A percentile compares a stretch with the other conserved stretches of the same genome.
phyloP scores from a whole-genome alignment of 2,797 vertebrate species.

The Lacerta bilineata region DNA sequence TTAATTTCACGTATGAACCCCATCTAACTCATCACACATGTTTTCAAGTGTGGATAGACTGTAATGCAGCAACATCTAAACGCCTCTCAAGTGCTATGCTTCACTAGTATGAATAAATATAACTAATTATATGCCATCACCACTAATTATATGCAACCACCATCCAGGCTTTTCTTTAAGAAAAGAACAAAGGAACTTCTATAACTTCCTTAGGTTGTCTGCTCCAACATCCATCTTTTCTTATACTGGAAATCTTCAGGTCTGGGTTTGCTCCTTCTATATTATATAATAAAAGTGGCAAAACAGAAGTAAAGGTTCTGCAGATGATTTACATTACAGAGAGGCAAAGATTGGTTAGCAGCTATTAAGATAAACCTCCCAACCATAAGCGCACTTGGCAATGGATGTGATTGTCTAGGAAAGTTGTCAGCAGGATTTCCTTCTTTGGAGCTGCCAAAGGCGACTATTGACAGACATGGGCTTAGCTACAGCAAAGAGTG shows the following conservation, averaged over 20 bases:
- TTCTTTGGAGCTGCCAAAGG: conserved; percentile 14
- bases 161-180: not conserved
- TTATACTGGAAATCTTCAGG: not conserved
- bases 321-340: conserved; percentile 11
- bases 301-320: not conserved
- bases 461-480: conserved; percentile 3
- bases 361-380: conserved; percentile 11
- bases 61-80: not conserved
- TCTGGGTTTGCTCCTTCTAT: not conserved
- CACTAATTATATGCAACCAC: not conserved
- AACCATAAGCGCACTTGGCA: conserved; percentile 28
- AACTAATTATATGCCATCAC: not conserved
- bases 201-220: not conserved
- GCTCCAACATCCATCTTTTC: not conserved
- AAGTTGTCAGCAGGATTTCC: conserved; percentile 41
- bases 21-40: no score
- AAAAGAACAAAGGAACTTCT: not conserved
- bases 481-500: conserved; percentile 3
- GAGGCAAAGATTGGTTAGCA: not conserved
- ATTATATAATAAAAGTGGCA: not conserved
- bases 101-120: not conserved
- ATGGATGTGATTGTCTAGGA: conserved; percentile 21
- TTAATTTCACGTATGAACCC: not conserved
- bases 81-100: not conserved
- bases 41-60: not conserved